These are phyloP conservation scores for Labeo rohita DNA, from an alignment of 2,113 vertebrate genomes.

Conservation along the genomic window DNA sequence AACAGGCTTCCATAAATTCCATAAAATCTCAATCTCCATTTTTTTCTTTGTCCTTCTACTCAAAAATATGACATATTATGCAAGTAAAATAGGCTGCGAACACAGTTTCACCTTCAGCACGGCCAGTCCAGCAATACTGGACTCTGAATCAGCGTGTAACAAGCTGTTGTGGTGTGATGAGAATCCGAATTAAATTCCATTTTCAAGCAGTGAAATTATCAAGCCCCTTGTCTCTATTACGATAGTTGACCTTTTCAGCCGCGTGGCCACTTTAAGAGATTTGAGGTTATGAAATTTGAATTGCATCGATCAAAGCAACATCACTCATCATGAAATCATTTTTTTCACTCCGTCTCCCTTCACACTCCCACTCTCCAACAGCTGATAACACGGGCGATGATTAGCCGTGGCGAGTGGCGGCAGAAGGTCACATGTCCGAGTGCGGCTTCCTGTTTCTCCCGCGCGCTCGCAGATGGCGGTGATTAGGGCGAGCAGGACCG, in stretches of 20 bases:
- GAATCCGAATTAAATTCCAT: constrained; percentile 26
- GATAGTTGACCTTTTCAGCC: constrained; percentile 21
- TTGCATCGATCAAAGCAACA: constrained; percentile 32
- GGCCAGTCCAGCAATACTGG: not conserved
- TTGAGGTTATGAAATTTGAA: constrained; percentile 21
- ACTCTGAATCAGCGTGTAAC: not conserved
- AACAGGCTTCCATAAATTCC: not conserved
- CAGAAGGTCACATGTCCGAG: constrained; percentile 32
- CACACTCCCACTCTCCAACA: constrained; percentile 20
- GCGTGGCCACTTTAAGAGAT: constrained; percentile 16
- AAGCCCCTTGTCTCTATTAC: constrained; percentile 15
- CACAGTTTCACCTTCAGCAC: not conserved
- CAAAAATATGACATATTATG: not conserved
- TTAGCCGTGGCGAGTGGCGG: constrained; percentile 37
- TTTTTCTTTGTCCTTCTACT: not conserved
- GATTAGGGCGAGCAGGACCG: constrained; percentile 34
- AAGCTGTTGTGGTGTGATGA: constrained; percentile 17
- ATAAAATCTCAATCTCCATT: not conserved
- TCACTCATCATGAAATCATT: constrained; percentile 18
- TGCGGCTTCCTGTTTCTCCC: constrained; percentile 29
- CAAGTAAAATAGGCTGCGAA: not conserved
- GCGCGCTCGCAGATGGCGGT: constrained; percentile 46
- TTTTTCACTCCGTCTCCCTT: constrained; percentile 3
- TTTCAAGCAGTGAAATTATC: not conserved
- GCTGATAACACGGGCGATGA: constrained; percentile 40